Evolutionary conservation across 2,797 vertebrate species (phyloP).

Genomic region (Scyliorhinus canicula): DNA sequence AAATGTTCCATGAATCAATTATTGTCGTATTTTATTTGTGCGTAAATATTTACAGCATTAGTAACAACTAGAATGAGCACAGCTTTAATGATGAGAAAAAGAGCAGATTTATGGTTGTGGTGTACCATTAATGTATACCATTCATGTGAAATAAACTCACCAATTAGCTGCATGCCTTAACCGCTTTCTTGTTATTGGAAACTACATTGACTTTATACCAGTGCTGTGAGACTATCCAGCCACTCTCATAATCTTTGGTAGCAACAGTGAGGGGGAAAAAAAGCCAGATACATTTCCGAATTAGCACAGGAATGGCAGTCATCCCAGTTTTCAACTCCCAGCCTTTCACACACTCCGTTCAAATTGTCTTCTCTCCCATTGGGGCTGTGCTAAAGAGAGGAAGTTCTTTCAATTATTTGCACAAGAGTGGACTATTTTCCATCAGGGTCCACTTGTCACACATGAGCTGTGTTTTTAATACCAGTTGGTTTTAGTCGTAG

Average conservation of each 20-base stretch:
- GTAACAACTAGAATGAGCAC: neutral
- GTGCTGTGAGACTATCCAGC: neutral
- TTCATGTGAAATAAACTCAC: neutral
- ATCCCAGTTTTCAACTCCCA: neutral
- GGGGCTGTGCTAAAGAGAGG: neutral
- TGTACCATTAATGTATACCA: neutral
- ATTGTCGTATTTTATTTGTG: neutral
- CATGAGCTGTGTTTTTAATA: neutral
- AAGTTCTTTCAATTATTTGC: neutral
- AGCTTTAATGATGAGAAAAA: neutral
- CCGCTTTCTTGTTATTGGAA: neutral
- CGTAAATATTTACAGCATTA: conserved; percentile 7
- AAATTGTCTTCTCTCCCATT: neutral
- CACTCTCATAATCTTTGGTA: neutral
- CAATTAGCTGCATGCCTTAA: conserved; percentile 6
- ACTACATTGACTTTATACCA: neutral
- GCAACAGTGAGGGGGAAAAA: neutral
- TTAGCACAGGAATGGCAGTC: neutral
- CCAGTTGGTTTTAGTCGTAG: no score
- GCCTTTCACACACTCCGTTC: neutral
- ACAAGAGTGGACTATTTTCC: neutral
- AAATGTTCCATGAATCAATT: neutral
- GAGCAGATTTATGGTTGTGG: neutral
- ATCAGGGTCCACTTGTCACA: neutral
- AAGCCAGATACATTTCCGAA: neutral